phyloP scores from a whole-genome alignment of 1,140 invertebrate species.

The Phortica variegata region DNA sequence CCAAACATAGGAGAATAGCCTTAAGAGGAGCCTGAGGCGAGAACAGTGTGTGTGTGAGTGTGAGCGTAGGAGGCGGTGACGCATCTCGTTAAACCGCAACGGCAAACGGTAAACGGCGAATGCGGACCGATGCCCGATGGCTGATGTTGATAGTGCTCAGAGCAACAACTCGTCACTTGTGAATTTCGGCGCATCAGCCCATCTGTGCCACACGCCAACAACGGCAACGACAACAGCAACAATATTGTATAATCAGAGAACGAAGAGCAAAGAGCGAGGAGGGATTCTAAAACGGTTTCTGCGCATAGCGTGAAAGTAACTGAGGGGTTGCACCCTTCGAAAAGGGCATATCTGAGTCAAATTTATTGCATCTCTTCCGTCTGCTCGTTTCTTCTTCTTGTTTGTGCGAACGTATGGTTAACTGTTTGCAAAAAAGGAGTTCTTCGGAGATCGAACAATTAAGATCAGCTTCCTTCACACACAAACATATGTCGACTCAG shows the following conservation, averaged over 20 bases:
- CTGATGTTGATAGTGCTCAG: conserved; percentile 29
- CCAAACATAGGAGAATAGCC: too few species aligned
- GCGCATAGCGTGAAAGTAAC: conserved; percentile 33
- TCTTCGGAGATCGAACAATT: conserved; percentile 30
- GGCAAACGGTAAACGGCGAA: conserved; percentile 10
- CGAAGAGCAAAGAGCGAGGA: too few species aligned
- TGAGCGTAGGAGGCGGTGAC: conserved; percentile 36
- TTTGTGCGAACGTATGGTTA: conserved; percentile 2
- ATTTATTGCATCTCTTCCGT: too few species aligned
- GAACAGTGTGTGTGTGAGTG: conserved; percentile 12
- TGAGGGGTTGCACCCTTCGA: conserved; percentile 21
- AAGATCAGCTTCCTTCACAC: conserved; percentile 22
- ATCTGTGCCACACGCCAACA: conserved; percentile 28
- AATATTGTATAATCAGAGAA: too few species aligned
- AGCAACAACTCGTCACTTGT: too few species aligned
- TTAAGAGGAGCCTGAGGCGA: background rate
- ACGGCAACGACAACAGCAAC: background rate
- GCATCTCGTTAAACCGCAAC: conserved; percentile 55
- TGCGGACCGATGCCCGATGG: background rate
- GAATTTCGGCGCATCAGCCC: conserved; percentile 32
- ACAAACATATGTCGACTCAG: too few species aligned
- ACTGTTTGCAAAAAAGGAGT: conserved; percentile 5
- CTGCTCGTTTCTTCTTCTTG: too few species aligned
- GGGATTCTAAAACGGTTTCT: background rate
- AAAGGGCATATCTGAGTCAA: conserved; percentile 4